phyloP scores from a whole-genome alignment of 2,113 vertebrate genomes.

The Odontesthes bonariensis region DNA sequence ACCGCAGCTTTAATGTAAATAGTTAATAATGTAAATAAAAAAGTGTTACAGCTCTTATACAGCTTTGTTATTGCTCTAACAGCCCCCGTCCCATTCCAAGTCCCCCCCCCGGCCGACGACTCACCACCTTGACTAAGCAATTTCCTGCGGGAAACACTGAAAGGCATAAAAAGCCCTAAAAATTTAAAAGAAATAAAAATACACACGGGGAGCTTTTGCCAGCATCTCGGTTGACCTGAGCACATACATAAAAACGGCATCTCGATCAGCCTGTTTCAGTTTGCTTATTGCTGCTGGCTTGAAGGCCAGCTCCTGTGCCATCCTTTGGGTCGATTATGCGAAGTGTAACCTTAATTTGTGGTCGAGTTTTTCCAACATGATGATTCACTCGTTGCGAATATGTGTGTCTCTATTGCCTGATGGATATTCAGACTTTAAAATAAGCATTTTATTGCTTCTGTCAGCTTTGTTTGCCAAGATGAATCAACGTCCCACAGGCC shows the following conservation, averaged over 20 bases:
- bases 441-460: slow-evolving; percentile 25
- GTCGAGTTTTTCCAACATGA: not conserved
- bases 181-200: no score
- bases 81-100: no score
- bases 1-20: no score
- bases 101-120: no score
- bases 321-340: not conserved
- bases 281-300: not conserved
- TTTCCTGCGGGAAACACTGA: no score
- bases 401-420: not conserved
- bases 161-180: no score
- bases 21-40: no score
- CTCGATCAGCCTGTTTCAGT: not conserved
- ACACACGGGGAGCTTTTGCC: not conserved
- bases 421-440: slow-evolving; percentile 26
- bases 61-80: no score
- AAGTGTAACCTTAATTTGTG: not conserved
- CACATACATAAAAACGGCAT: no score
- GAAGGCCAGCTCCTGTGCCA: not conserved
- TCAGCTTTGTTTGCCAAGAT: slow-evolving; percentile 55
- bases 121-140: no score
- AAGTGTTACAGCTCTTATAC: no score
- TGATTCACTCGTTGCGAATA: not conserved
- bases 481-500: slow-evolving; percentile 49
- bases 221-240: not conserved